Conservation (phyloP, 1,140 invertebrate genomes). For the Mactra quadrangularis region DNA sequence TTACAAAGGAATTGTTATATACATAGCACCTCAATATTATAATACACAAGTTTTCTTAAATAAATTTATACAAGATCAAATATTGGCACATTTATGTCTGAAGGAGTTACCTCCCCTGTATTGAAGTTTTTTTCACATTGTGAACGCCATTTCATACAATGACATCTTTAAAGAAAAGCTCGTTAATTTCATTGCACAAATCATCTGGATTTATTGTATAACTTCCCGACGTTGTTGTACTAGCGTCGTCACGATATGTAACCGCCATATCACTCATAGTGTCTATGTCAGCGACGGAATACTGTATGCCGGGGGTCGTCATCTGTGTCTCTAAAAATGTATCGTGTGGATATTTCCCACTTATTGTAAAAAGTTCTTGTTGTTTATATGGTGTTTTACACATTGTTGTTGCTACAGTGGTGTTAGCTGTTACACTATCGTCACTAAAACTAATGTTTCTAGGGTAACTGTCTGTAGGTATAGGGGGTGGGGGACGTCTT, state of each 20-base stretch:
- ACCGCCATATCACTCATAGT: conserved; percentile 68
- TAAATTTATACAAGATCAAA: no score
- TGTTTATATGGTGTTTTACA: conserved; percentile 48
- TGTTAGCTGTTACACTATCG: conserved; percentile 80
- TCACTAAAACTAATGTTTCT: conserved; percentile 81
- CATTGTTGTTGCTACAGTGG: conserved; percentile 68
- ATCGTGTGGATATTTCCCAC: conserved; percentile 53
- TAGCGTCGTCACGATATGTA: conserved; percentile 70
- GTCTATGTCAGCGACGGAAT: conserved; percentile 77
- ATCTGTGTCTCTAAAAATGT: conserved; percentile 65
- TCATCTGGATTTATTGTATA: conserved; percentile 81
- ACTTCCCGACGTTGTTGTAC: conserved; percentile 78
- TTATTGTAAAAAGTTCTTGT: conserved; percentile 55
- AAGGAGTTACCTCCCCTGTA: no score
- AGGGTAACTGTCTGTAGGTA: conserved; percentile 62
- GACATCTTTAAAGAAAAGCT: conserved; percentile 80
- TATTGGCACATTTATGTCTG: conserved; percentile 35
- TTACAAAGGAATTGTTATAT: no score
- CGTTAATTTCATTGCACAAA: conserved; percentile 79
- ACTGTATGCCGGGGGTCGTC: conserved; percentile 70
- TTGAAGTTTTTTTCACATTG: neutral
- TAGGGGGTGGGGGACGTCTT: conserved; percentile 45
- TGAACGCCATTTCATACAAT: conserved; percentile 65
- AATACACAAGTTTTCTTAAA: no score
- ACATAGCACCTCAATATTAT: neutral